Conservation (phyloP, 1,140 invertebrate genomes). For the Vanessa atalanta region DNA sequence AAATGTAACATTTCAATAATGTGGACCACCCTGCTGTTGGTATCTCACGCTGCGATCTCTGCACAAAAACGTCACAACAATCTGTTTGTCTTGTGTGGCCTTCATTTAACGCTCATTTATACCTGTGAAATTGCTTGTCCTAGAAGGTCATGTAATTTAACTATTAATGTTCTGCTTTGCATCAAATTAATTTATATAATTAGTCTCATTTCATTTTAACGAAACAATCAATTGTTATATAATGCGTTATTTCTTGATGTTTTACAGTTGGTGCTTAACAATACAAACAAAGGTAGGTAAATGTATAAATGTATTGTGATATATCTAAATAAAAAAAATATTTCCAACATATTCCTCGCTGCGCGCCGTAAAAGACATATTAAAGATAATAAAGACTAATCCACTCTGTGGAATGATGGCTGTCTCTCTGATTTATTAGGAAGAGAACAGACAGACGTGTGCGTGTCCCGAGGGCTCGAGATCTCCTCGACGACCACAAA, state of each 20-base stretch:
- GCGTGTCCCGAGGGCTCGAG: slow-evolving; percentile 46
- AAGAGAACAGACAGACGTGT: slow-evolving; percentile 56
- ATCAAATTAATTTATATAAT: neutral
- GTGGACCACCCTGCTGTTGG: slow-evolving; percentile 56
- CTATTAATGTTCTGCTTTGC: slow-evolving; percentile 7
- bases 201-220: no score
- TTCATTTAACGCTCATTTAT: slow-evolving; percentile 63
- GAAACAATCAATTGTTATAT: no score
- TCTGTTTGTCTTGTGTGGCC: slow-evolving; percentile 70
- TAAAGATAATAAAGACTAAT: slow-evolving; percentile 32
- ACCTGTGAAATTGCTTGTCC: slow-evolving; percentile 52
- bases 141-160: slow-evolving; percentile 23
- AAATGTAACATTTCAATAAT: slow-evolving; percentile 13
- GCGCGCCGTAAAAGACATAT: slow-evolving; percentile 12
- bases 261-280: no score
- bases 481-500: slow-evolving; percentile 44
- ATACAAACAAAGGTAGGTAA: no score
- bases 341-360: neutral
- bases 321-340: neutral
- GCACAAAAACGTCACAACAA: slow-evolving; percentile 63
- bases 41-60: slow-evolving; percentile 61
- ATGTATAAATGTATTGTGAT: no score
- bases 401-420: slow-evolving; percentile 24
- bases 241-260: no score
- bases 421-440: slow-evolving; percentile 60